These are phyloP conservation scores for Ptychoptera contaminata DNA, from an alignment of 2,888 invertebrate species.

Conservation along the genomic window DNA sequence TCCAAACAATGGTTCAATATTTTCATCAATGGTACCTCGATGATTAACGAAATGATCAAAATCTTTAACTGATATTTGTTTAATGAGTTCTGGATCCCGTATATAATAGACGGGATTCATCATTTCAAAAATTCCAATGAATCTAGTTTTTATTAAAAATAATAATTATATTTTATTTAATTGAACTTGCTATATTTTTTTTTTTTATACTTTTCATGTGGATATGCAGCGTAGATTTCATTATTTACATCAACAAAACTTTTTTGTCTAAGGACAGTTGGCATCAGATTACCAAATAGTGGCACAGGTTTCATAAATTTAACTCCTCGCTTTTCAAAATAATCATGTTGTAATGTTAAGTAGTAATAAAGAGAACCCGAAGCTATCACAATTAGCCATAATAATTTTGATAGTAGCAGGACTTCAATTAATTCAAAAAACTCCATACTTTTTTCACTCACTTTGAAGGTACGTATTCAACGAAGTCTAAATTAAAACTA, in stretches of 20 bases:
- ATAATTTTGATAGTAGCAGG: no score
- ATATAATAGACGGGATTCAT: constrained; percentile 22
- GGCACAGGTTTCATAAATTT: not conserved
- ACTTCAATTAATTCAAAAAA: no score
- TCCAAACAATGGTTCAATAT: constrained; percentile 33
- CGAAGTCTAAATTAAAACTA: no score
- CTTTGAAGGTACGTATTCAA: no score
- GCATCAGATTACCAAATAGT: constrained; percentile 1
- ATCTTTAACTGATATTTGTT: constrained; percentile 9
- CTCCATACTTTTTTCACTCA: no score
- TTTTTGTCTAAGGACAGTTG: not conserved
- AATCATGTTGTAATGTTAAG: not conserved
- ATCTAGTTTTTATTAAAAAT: constrained; percentile 22
- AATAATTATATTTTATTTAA: not conserved
- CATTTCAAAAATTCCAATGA: constrained; percentile 28
- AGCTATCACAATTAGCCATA: no score
- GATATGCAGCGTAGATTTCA: constrained; percentile 2
- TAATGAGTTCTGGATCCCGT: constrained; percentile 28
- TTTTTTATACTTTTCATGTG: constrained; percentile 4
- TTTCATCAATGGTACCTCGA: not conserved
- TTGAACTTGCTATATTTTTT: not conserved
- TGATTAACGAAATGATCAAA: constrained; percentile 10
- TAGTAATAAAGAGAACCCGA: no score
- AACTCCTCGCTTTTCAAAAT: constrained; percentile 2
- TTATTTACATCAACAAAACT: not conserved